These are phyloP conservation scores for Lepus timidus DNA, from an alignment of 2,113 vertebrate species.

Conservation along the genomic window DNA sequence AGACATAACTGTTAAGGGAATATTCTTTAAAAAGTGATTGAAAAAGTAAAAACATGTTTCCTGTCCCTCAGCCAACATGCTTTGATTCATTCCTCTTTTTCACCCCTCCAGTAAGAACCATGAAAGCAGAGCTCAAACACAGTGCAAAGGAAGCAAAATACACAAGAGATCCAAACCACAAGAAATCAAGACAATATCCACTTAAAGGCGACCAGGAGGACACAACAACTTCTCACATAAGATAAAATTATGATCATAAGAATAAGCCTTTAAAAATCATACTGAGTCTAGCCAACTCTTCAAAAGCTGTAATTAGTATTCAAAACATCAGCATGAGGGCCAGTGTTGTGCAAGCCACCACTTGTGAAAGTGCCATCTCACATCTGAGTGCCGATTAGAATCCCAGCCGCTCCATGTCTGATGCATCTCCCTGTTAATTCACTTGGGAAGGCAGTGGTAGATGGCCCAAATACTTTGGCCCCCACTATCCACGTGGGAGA, in stretches of 20 bases:
- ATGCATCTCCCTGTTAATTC: no score
- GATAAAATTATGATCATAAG: background rate
- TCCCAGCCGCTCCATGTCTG: no score
- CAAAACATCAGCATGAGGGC: background rate
- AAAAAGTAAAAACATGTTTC: constrained; percentile 46
- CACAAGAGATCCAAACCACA: background rate
- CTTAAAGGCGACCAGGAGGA: background rate
- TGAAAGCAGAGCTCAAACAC: background rate
- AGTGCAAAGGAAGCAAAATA: background rate
- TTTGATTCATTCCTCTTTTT: background rate
- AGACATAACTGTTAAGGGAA: background rate
- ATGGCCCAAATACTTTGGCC: no score
- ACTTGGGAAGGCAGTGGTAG: no score
- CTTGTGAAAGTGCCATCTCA: no score
- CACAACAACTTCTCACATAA: background rate
- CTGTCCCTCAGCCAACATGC: background rate
- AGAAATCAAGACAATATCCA: background rate
- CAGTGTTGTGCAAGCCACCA: no score
- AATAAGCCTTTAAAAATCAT: background rate
- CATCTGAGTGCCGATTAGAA: no score
- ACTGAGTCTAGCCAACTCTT: background rate
- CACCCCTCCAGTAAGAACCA: background rate
- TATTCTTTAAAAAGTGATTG: constrained; percentile 3
- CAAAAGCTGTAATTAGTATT: background rate
- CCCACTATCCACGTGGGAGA: no score